Percentiles rank a stretch among this genome's conserved stretches.
Conservation (phyloP, 1,140 invertebrate species). For the Gryon sp. region DNA sequence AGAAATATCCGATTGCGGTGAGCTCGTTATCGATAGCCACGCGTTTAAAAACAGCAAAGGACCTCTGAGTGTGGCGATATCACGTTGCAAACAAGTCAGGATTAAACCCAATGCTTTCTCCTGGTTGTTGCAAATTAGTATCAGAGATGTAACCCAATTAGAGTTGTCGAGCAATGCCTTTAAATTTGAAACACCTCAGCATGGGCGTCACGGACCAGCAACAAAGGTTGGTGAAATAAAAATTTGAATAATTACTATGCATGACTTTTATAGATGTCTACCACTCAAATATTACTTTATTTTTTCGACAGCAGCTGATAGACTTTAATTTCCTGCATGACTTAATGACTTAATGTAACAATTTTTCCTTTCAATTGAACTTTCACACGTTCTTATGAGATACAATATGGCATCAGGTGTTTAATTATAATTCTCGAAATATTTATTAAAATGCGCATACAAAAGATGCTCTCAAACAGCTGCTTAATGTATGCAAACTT, state of each 20-base stretch:
- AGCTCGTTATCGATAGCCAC: constrained; percentile 79
- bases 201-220: constrained; percentile 80
- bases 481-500: too few species aligned
- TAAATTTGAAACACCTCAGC: constrained; percentile 81
- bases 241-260: not conserved
- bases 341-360: not conserved
- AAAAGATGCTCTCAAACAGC: too few species aligned
- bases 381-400: constrained; percentile 1
- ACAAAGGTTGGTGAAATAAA: constrained; percentile 77
- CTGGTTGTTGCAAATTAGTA: constrained; percentile 81
- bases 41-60: constrained; percentile 81
- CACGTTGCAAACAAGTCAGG: constrained; percentile 80
- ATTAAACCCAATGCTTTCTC: constrained; percentile 83
- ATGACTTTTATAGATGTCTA: not conserved
- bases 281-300: not conserved
- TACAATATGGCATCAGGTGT: not conserved
- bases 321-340: not conserved
- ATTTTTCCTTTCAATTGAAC: constrained; percentile 22
- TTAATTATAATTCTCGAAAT: too few species aligned
- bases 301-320: constrained; percentile 1
- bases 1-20: constrained; percentile 80
- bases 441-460: constrained; percentile 5
- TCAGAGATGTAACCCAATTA: constrained; percentile 81
- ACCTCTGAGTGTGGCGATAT: constrained; percentile 82
- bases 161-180: constrained; percentile 82